Percentiles rank a stretch among this genome's conserved stretches.
phyloP scores from a whole-genome alignment of 2,888 invertebrate species.

The Doris montereyensis region DNA sequence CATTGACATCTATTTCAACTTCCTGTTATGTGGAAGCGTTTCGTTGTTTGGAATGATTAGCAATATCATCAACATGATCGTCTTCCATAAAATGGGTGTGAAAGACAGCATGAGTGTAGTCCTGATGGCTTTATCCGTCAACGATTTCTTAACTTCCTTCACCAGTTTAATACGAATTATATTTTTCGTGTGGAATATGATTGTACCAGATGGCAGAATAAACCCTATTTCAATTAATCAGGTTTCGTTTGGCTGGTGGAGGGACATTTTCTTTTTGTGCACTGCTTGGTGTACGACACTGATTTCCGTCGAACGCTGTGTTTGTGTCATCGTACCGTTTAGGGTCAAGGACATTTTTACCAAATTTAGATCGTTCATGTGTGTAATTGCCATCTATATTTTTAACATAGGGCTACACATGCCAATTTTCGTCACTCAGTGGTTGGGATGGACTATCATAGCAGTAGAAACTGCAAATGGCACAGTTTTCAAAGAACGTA shows the following conservation, averaged over 20 bases:
- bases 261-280: neutral
- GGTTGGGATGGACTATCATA: neutral
- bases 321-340: neutral
- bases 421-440: neutral
- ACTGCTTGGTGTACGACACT: neutral
- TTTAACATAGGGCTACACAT: neutral
- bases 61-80: neutral
- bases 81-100: neutral
- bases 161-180: neutral
- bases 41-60: neutral
- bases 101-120: neutral
- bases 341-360: neutral
- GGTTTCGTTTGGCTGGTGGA: neutral
- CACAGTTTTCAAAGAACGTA: neutral
- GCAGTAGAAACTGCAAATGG: neutral
- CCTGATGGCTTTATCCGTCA: neutral
- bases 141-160: neutral
- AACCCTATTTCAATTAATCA: neutral
- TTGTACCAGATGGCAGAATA: neutral
- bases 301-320: neutral
- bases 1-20: neutral
- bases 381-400: neutral
- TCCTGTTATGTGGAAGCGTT: neutral
- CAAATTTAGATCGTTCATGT: neutral
- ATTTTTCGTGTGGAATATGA: neutral